Evolutionary conservation across 2,113 vertebrate genomes (phyloP).

Genomic region (Neogale vison): DNA sequence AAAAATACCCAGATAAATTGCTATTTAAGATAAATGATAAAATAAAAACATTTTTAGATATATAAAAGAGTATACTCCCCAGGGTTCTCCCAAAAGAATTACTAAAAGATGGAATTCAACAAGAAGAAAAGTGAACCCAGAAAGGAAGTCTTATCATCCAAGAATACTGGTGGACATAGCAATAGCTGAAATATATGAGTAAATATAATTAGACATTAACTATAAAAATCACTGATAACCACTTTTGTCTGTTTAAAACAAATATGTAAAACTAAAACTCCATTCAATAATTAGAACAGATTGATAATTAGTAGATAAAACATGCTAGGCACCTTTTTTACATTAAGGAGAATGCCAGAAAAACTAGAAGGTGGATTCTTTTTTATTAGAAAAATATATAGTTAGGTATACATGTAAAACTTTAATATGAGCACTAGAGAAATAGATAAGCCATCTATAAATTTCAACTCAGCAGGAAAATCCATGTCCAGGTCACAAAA

Average conservation of each 20-base stretch:
- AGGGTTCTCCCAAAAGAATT: not conserved
- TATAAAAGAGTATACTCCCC: not conserved
- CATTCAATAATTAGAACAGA: not conserved
- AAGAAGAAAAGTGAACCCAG: not conserved
- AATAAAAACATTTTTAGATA: not conserved
- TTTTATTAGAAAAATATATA: slow-evolving; percentile 3
- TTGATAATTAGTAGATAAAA: slow-evolving; percentile 1
- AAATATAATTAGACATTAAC: not conserved
- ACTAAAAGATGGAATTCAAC: not conserved
- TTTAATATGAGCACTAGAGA: not conserved
- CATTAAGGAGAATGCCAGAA: not conserved
- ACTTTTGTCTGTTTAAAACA: not conserved
- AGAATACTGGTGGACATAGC: not conserved
- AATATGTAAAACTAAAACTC: not conserved
- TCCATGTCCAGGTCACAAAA: not conserved
- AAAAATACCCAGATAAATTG: not conserved
- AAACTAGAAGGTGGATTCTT: not conserved
- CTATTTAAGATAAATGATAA: not conserved
- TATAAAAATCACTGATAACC: not conserved
- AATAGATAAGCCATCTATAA: not conserved
- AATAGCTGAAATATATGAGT: not conserved
- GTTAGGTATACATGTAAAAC: not conserved
- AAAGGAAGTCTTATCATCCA: not conserved
- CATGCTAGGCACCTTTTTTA: not conserved
- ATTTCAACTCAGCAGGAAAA: slow-evolving; percentile 3